Conservation (phyloP, 2,113 vertebrate genomes). For the Numida meleagris region DNA sequence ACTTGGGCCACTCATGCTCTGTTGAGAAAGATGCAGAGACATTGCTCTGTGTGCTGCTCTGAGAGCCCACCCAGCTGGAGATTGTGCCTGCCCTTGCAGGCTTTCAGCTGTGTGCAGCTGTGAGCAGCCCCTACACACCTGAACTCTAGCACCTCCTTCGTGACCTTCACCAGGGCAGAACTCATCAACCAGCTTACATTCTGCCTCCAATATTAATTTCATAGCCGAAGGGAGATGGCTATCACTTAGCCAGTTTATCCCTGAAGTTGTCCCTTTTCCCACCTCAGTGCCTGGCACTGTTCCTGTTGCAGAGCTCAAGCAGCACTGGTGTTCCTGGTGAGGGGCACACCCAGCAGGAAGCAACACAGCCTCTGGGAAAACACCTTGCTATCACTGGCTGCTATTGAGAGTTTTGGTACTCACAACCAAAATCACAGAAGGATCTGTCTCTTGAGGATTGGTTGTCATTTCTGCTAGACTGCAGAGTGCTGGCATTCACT, state of each 20-base stretch:
- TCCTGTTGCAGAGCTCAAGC: background rate
- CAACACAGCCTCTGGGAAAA: background rate
- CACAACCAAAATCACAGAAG: background rate
- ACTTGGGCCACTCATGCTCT: background rate
- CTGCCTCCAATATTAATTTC: background rate
- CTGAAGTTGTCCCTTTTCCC: background rate
- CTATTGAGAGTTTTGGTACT: background rate
- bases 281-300: rapidly evolving
- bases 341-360: background rate
- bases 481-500: background rate
- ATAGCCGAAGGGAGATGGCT: background rate
- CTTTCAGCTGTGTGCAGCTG: background rate
- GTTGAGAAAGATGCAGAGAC: background rate
- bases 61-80: background rate
- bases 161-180: background rate
- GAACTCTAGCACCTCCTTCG: background rate
- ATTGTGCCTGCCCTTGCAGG: background rate
- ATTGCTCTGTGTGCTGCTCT: background rate
- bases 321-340: background rate
- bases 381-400: background rate
- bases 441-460: background rate
- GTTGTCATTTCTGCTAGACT: background rate
- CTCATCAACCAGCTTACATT: background rate
- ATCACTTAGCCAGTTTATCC: background rate
- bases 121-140: background rate